phyloP scores from a whole-genome alignment of 2,797 vertebrate genomes.

The Intellagama lesueurii region DNA sequence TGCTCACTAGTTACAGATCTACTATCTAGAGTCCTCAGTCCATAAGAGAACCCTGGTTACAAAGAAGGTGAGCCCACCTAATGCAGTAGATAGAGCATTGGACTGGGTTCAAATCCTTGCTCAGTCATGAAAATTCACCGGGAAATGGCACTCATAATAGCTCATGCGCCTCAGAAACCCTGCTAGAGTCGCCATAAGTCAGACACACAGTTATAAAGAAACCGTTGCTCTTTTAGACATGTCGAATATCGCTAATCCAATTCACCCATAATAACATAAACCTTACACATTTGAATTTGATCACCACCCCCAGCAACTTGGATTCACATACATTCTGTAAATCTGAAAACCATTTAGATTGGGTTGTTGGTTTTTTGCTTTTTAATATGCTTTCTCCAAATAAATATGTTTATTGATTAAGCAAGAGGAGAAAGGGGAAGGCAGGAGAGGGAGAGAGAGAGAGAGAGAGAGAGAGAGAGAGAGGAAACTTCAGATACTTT shows the following conservation, averaged over 20 bases:
- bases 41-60: neutral
- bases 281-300: neutral
- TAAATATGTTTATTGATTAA: slow-evolving; percentile 74
- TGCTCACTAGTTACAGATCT: neutral
- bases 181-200: too few species aligned
- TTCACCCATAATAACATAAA: neutral
- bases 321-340: neutral
- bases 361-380: slow-evolving; percentile 24
- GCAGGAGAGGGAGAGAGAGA: slow-evolving; percentile 36
- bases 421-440: slow-evolving; percentile 45
- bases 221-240: neutral
- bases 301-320: neutral
- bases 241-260: neutral
- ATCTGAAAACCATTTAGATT: neutral
- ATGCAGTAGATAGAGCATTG: too few species aligned
- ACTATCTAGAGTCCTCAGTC: neutral
- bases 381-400: slow-evolving; percentile 36
- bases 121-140: too few species aligned
- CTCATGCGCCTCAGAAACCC: too few species aligned
- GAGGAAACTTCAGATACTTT: slow-evolving; percentile 64
- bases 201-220: neutral
- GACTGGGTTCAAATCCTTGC: too few species aligned
- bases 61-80: too few species aligned
- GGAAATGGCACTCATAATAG: too few species aligned
- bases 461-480: slow-evolving; percentile 52